Conservation (phyloP, 2,113 vertebrate genomes). For the Tyto alba region DNA sequence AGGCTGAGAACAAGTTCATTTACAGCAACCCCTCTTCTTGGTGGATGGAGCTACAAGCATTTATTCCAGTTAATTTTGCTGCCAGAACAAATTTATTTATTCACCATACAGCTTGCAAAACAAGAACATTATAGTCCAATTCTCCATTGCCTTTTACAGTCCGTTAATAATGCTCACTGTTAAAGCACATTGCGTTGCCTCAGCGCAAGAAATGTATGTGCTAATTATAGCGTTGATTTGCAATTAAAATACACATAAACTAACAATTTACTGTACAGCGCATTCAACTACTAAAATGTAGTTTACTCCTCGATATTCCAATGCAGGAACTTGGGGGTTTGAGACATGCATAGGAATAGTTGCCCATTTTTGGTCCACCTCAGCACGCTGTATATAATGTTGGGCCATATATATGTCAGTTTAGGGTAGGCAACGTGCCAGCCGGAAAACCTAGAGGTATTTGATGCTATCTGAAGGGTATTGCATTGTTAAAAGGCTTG, state of each 20-base stretch:
- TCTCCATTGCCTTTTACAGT: slow-evolving; percentile 38
- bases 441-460: neutral
- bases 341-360: accelerated
- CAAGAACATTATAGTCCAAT: slow-evolving; percentile 26
- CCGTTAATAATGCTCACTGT: neutral
- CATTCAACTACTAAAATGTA: neutral
- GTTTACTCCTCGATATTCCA: neutral
- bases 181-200: neutral
- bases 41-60: neutral
- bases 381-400: neutral
- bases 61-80: slow-evolving; percentile 36
- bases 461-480: neutral
- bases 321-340: neutral
- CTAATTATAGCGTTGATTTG: neutral
- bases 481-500: neutral
- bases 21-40: neutral
- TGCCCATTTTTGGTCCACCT: neutral
- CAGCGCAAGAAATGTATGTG: neutral
- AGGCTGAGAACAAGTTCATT: neutral
- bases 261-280: neutral
- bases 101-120: slow-evolving; percentile 40
- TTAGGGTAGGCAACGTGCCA: neutral
- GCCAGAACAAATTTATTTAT: slow-evolving; percentile 33
- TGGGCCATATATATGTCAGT: neutral
- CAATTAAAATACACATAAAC: slow-evolving; percentile 7